These are phyloP conservation scores for Falco naumanni DNA, from an alignment of 2,797 vertebrate species.

Conservation along the genomic window DNA sequence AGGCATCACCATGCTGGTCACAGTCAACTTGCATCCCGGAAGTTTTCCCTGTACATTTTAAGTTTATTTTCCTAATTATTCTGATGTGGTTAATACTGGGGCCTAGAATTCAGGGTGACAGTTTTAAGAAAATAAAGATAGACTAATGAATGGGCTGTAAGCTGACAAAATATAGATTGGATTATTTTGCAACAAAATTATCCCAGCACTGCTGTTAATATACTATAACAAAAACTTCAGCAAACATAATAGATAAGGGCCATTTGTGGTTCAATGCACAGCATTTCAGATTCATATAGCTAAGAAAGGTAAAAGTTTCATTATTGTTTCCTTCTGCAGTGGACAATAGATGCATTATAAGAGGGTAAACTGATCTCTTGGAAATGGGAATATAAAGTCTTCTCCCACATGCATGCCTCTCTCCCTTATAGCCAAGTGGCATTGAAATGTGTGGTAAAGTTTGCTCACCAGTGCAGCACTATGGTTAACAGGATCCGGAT, in stretches of 20 bases:
- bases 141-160: neutral
- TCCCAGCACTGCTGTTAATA: neutral
- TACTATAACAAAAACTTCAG: neutral
- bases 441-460: neutral
- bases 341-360: neutral
- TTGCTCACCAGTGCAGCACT: neutral
- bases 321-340: neutral
- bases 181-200: neutral
- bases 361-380: neutral
- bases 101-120: neutral
- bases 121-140: neutral
- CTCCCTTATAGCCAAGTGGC: neutral
- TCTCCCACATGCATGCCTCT: neutral
- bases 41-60: neutral
- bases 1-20: neutral
- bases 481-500: neutral
- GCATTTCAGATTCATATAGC: neutral
- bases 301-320: neutral
- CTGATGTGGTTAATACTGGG: neutral
- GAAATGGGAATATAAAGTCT: neutral
- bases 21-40: neutral
- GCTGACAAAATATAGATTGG: neutral
- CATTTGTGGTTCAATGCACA: neutral
- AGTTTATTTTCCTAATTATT: neutral
- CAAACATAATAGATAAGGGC: neutral